Evolutionary conservation across 2,888 invertebrate genomes (phyloP), one percentile per base, ranked within the genome.

Genomic region (Yponomeuta plumbellus): DNA sequence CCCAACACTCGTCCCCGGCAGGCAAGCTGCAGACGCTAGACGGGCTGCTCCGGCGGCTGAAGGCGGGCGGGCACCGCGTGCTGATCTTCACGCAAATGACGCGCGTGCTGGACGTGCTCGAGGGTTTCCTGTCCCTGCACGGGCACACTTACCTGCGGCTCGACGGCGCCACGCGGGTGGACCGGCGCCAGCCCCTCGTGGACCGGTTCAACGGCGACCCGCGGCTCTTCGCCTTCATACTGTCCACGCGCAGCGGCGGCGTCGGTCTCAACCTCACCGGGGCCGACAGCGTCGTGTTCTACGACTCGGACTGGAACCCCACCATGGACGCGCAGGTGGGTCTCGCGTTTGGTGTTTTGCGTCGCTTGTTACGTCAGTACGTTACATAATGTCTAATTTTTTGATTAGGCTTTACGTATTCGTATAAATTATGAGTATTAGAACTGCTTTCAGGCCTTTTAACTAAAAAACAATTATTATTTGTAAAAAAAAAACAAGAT

Each of bases 1-100:
- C n/a, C n/a, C n/a, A n/a, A 2, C 3, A 4, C 26, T 5, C 26
- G 26, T 34, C 1, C 6, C 40, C 56, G 10, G 68, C 77, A 94
- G 94, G 95, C 73, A 99, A 99, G 91, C 92, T 99, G 71, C 99
- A 99, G 91, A 96, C 96, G 21, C 85, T 99, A 75, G 96, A 96
- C 84, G 90, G 91, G 66, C 92, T 99, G 70, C 92, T 99, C 76
- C 94, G 97, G 64, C 93, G 94, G 73, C 91, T 99, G 61, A 97
- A 97, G 86, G 90, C 92, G 22, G 97, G 93, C 66, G 94, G 94
- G 66, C 99, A 99, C 90, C 93, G 99, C 72, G 99, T 96, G 71
- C 93, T 99, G 40, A 97, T 99, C 75, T 99, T 99, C 91, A 99
- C 99, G 22, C 99, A 99, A 92, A 99, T 99, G 99, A 98, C 99